phyloP scores from a whole-genome alignment of 2,888 invertebrate genomes.

The Troides aeacus region DNA sequence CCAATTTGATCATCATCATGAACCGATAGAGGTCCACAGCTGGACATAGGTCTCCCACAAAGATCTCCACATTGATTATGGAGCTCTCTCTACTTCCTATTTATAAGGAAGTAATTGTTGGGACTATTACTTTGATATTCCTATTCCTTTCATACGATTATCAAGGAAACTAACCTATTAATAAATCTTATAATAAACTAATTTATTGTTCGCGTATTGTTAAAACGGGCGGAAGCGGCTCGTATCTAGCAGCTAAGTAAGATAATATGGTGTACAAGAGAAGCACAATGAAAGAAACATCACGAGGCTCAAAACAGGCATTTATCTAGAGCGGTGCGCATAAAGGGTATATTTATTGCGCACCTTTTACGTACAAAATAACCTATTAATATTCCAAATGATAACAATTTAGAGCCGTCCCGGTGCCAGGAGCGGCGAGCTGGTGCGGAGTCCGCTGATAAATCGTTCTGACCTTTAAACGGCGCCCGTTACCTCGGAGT shows the following conservation, averaged over 20 bases:
- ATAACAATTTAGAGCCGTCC: conserved; percentile 61
- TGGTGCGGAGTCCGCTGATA: conserved; percentile 48
- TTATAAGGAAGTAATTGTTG: too few relatives aligned
- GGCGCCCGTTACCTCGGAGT: too few relatives aligned
- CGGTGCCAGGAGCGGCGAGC: conserved; percentile 48
- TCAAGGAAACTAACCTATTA: too few relatives aligned
- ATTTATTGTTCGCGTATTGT: background rate
- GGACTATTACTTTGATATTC: too few relatives aligned
- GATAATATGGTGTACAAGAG: conserved; percentile 31
- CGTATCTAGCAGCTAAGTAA: background rate
- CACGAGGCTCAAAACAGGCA: conserved; percentile 46
- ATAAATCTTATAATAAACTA: background rate
- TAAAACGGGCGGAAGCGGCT: background rate
- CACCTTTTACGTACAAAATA: conserved; percentile 60
- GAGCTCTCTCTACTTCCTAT: too few relatives aligned
- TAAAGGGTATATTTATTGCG: conserved; percentile 56
- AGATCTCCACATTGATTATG: too few relatives aligned
- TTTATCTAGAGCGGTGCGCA: conserved; percentile 38
- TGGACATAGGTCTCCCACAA: too few relatives aligned
- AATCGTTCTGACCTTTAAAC: conserved; percentile 49
- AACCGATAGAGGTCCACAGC: too few relatives aligned
- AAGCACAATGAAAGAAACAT: conserved; percentile 24
- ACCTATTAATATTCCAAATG: conserved; percentile 71
- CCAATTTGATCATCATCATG: too few relatives aligned
- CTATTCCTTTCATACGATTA: too few relatives aligned